Conservation (phyloP, 1,140 invertebrate species). For the Cherax destructor region DNA sequence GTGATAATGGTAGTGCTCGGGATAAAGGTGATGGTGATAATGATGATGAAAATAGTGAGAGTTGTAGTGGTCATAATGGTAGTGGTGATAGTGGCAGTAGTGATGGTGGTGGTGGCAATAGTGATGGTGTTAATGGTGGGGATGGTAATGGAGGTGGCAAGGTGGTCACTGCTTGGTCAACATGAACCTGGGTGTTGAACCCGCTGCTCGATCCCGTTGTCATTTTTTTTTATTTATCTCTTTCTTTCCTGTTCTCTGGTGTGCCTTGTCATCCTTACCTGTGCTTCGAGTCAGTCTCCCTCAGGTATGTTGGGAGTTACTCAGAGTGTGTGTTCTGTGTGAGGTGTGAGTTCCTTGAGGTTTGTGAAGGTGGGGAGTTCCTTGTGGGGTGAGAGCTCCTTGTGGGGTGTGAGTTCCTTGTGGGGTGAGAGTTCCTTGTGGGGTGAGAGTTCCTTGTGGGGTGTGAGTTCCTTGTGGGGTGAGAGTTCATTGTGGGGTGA, state of each 20-base stretch:
- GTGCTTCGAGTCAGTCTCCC: neutral
- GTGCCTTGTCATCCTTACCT: neutral
- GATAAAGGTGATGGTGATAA: neutral
- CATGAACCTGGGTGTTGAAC: neutral
- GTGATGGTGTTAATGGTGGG: neutral
- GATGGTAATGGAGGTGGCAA: neutral
- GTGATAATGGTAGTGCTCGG: neutral
- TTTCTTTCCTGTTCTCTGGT: neutral
- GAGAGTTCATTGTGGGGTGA: no score
- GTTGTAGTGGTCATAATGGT: neutral
- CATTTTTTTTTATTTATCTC: neutral
- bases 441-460: no score
- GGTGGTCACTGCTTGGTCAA: neutral
- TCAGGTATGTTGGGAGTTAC: no score
- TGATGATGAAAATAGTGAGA: neutral
- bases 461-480: no score
- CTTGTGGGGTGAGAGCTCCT: no score
- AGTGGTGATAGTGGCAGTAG: neutral
- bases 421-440: no score
- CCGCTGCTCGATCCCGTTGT: neutral
- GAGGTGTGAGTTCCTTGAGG: no score
- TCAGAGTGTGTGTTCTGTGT: no score
- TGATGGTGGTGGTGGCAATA: neutral
- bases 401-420: no score
- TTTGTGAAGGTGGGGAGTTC: no score